A percentile compares a stretch with the other conserved stretches of the same genome.
These are phyloP conservation scores for Calephelis virginiensis DNA, from an alignment of 1,140 invertebrate species.

Conservation along the genomic window DNA sequence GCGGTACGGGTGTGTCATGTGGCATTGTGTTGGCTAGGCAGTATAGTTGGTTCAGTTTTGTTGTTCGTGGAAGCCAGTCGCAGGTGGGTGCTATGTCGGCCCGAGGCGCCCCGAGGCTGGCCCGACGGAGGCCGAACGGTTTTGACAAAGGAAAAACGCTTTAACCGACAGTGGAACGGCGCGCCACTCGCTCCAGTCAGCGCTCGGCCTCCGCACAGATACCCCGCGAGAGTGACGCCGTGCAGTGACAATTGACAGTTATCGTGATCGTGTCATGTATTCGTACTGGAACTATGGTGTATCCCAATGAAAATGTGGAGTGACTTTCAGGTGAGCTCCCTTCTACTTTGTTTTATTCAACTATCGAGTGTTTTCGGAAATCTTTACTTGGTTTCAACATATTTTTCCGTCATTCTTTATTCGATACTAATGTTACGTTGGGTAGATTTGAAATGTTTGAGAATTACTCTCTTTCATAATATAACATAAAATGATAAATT, in stretches of 20 bases:
- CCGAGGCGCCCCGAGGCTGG: slow-evolving; percentile 35
- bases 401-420: slow-evolving; percentile 1
- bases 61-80: slow-evolving; percentile 41
- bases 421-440: neutral
- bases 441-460: slow-evolving; percentile 10
- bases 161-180: slow-evolving; percentile 38
- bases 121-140: slow-evolving; percentile 30
- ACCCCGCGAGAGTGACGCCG: slow-evolving; percentile 63
- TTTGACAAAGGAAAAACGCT: slow-evolving; percentile 34
- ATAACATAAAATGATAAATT: no score
- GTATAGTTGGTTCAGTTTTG: slow-evolving; percentile 53
- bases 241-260: slow-evolving; percentile 73
- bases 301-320: slow-evolving; percentile 78
- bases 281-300: slow-evolving; percentile 77
- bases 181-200: slow-evolving; percentile 54
- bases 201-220: slow-evolving; percentile 59
- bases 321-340: slow-evolving; percentile 71
- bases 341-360: slow-evolving; percentile 8
- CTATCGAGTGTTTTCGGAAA: neutral
- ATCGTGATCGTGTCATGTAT: slow-evolving; percentile 76
- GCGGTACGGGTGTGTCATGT: slow-evolving; percentile 28
- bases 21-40: slow-evolving; percentile 27
- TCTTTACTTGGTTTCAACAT: neutral
- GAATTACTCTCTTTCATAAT: neutral
- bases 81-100: slow-evolving; percentile 30